Base-by-base conservation (phyloP, 2,797 vertebrate species). In the Salarias fasciatus region DNA sequence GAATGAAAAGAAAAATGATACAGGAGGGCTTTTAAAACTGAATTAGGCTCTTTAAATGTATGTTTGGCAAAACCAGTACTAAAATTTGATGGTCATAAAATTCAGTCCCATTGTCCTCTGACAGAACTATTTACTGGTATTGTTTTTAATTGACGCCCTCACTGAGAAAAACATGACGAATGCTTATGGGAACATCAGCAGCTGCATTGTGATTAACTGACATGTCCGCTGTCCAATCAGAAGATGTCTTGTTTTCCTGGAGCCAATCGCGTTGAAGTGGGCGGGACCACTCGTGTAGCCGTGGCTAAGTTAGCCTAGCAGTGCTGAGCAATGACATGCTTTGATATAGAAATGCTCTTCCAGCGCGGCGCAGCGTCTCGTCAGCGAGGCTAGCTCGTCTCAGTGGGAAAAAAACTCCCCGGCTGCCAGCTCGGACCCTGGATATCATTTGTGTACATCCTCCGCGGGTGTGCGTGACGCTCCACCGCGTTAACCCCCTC, bases 341-440 rank as follows among this genome's bases (percentile, higher is more conserved):
- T 62, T 74, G 76, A 85, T 83, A 75, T 35, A 84, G 85, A 83
- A 82, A 90, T 89, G 88, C 86, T 82, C 72, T 80, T 87, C 78
- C 86, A 89, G 69, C 88, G 67, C 80, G 75, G 89, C 78, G 79
- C 71, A 31, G 74, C 68, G 58, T 79, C 77, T 82, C 57, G 45
- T 69, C 80, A 48, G 82, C 82, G 77, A 86, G 82, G 80, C 78
- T 87, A 86, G 76, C 75, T 45, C 54, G 52, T 77, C 76, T 45
- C 54, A 10, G 36, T 38, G 66, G 53, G 73, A 76, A 53, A 30
- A 58, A 64, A 76, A 83, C 50, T 47, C 65, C 56, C 53, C 36
- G 51, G 36, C 62, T 35, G 44, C 52, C 53, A 46, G 40, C 54
- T 29, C 46, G 66, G 63, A 56, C 29, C 67, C 52, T 62, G 53